Base-by-base conservation (phyloP, 2,888 invertebrate genomes). In the Eremobia ochroleuca region DNA sequence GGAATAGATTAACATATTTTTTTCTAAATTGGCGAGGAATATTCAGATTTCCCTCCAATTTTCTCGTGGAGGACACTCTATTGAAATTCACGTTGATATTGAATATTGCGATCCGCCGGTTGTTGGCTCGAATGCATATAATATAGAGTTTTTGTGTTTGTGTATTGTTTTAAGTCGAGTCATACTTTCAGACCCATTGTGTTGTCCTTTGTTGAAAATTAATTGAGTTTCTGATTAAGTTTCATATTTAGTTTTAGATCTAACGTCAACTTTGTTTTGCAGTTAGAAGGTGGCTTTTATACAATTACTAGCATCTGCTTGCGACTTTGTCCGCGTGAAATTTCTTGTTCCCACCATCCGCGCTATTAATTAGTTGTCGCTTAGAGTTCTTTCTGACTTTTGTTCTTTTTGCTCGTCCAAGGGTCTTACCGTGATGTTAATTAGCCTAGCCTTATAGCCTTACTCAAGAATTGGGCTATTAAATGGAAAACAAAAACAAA, bases 1-100 rank as follows among this genome's bases (percentile, higher is more conserved):
- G 89, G 94, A 94, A 95, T 94, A 94, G 92, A 96, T 95, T 95
- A 94, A 92, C 95, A 95, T 95, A 94, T 93, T 95, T 95, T 94
- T 94, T 94, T 93, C 91, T 88, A 93, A 94, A 95, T 93, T 93
- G 92, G 89, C 91, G 91, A 90, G 90, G 95, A 95, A 95, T 96
- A 96, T 96, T 95, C 95, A 95, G 94, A 95, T 94, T 93, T 93
- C 89, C 91, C 91, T 94, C 92, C 94, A 95, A 95, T 95, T 95
- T 95, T 94, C 93, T 92, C 91, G 92, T 92, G 89, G 92, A 94
- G 94, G 93, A 92, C 93, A 92, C 93, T 94, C 92, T 90, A 94
- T 95, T 95, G 92, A 93, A 93, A 94, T 95, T 94, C 93, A 91
- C 92, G 92, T 93, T 93, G 93, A 92, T 95, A 95, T 95, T 95